Evolutionary conservation across 2,797 vertebrate genomes (phyloP).

Genomic region (Sebastes steindachneri): DNA sequence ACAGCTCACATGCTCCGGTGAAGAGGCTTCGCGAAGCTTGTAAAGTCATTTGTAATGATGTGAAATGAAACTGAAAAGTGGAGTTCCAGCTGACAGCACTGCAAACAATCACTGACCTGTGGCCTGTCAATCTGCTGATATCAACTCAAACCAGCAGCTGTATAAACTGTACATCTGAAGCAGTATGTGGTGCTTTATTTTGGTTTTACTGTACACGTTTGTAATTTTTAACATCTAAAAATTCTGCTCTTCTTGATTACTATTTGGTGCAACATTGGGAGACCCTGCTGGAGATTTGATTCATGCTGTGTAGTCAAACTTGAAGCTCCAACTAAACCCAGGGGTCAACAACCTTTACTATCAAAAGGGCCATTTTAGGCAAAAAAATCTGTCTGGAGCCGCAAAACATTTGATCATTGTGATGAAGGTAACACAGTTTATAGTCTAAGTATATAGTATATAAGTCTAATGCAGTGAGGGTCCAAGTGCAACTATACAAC

Average conservation of each 20-base stretch:
- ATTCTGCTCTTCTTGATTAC: not conserved
- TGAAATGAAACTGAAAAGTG: slow-evolving; percentile 62
- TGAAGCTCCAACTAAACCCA: slow-evolving; percentile 1
- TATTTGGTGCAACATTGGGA: slow-evolving; percentile 13
- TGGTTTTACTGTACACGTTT: not conserved
- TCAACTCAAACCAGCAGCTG: slow-evolving; percentile 16
- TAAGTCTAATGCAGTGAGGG: too few relatives aligned
- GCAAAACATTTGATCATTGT: too few relatives aligned
- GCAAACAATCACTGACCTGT: slow-evolving; percentile 46
- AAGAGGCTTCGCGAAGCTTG: slow-evolving; percentile 54
- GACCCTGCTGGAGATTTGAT: not conserved
- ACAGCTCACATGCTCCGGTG: slow-evolving; percentile 59
- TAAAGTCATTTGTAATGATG: slow-evolving; percentile 54
- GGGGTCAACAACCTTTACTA: too few relatives aligned
- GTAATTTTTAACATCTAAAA: not conserved
- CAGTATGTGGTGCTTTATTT: not conserved
- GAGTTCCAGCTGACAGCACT: slow-evolving; percentile 32
- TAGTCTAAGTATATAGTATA: too few relatives aligned
- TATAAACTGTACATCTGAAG: not conserved
- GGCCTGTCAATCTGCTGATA: slow-evolving; percentile 43
- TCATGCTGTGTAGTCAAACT: slow-evolving; percentile 24
- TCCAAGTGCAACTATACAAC: too few relatives aligned
- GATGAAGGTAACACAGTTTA: too few relatives aligned
- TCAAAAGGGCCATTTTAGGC: too few relatives aligned
- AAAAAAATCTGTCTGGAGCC: too few relatives aligned